These are phyloP conservation scores for Eupeodes corollae DNA, from an alignment of 1,140 invertebrate species.

Conservation along the genomic window DNA sequence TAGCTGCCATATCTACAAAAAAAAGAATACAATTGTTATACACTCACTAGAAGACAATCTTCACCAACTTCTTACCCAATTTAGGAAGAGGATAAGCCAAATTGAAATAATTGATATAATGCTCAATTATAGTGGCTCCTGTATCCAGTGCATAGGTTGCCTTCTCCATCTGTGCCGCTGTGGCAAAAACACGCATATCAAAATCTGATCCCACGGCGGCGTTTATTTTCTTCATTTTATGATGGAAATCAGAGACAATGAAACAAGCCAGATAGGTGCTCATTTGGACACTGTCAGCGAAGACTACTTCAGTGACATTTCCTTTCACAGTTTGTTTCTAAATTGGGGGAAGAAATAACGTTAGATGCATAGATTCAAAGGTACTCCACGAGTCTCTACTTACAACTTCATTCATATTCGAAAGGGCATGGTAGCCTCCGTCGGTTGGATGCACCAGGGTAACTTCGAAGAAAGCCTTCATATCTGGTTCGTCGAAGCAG, in stretches of 20 bases:
- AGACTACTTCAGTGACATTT: constrained; percentile 40
- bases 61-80: constrained; percentile 39
- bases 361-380: neutral
- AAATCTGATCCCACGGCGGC: constrained; percentile 43
- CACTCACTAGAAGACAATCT: constrained; percentile 15
- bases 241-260: constrained; percentile 78
- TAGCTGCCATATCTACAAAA: constrained; percentile 85
- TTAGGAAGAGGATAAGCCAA: constrained; percentile 79
- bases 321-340: constrained; percentile 16
- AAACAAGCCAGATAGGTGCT: constrained; percentile 86
- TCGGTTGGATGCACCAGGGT: constrained; percentile 56
- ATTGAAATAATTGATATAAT: constrained; percentile 77
- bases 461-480: constrained; percentile 81
- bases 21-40: constrained; percentile 17
- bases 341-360: constrained; percentile 3
- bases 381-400: constrained; percentile 3
- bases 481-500: constrained; percentile 89
- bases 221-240: constrained; percentile 42
- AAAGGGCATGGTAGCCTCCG: constrained; percentile 57
- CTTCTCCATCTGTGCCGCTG: constrained; percentile 60
- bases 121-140: constrained; percentile 69
- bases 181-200: constrained; percentile 60
- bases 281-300: constrained; percentile 75
- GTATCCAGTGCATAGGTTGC: constrained; percentile 67
- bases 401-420: constrained; percentile 57